These are phyloP conservation scores for Meandrina meandrites DNA, from an alignment of 92 coral and sea anemone species.

Conservation along the genomic window DNA sequence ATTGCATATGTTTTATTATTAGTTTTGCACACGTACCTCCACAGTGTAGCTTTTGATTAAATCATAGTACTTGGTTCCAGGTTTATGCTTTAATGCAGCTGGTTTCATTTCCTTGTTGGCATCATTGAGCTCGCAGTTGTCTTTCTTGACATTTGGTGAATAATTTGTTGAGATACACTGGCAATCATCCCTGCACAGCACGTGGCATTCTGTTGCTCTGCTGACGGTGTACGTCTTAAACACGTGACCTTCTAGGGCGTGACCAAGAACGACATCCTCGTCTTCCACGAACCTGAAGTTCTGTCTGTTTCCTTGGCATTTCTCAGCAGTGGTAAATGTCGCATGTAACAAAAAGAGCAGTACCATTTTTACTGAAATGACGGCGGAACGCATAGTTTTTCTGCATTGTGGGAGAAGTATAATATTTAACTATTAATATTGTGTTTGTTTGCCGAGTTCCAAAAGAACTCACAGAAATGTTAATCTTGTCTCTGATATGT, in stretches of 20 bases:
- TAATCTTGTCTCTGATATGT: too few relatives aligned
- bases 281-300: background rate
- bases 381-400: too few relatives aligned
- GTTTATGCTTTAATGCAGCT: background rate
- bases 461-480: too few relatives aligned
- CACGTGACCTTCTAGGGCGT: constrained; percentile 7
- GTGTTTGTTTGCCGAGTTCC: too few relatives aligned
- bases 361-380: too few relatives aligned
- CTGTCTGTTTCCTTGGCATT: background rate
- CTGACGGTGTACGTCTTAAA: background rate
- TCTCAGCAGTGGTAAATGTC: too few relatives aligned
- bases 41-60: background rate
- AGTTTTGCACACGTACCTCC: background rate
- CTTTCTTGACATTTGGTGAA: background rate
- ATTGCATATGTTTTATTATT: too few relatives aligned
- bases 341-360: too few relatives aligned
- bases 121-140: constrained; percentile 14
- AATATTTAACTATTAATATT: too few relatives aligned
- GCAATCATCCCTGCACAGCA: constrained; percentile 2
- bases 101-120: background rate
- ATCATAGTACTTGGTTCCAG: constrained; percentile 2
- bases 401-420: too few relatives aligned
- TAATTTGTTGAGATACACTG: constrained; percentile 4
- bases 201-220: background rate
- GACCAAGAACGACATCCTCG: background rate